Evolutionary conservation across 2,113 vertebrate species (phyloP).

Genomic region (Etia nguti): DNA sequence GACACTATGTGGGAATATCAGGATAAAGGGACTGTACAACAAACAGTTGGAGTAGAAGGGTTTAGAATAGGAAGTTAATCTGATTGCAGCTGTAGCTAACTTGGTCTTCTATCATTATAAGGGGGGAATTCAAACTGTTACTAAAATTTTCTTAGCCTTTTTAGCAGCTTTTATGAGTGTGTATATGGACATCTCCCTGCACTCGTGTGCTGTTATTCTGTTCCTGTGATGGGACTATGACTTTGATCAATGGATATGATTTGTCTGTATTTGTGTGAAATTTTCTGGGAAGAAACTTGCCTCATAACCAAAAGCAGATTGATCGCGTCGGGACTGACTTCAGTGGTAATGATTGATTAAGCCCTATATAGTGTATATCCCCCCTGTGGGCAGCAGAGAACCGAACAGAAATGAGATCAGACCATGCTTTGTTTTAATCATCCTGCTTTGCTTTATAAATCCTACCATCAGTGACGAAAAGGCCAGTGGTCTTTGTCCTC

Average conservation of each 20-base stretch:
- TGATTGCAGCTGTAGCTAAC: background rate
- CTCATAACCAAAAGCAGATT: background rate
- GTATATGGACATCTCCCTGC: background rate
- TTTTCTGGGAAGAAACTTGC: background rate
- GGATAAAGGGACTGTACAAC: background rate
- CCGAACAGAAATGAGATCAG: background rate
- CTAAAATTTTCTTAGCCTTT: background rate
- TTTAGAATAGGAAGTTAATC: background rate
- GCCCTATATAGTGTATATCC: background rate
- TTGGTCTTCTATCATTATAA: background rate
- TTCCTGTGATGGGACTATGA: background rate
- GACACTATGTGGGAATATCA: background rate
- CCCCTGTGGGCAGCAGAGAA: background rate
- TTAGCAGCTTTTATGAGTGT: background rate
- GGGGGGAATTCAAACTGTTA: background rate
- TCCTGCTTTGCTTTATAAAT: background rate
- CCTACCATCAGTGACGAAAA: background rate
- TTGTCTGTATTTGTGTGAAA: background rate
- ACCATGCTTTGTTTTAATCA: background rate
- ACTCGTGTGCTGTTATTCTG: fast-evolving
- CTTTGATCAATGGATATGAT: background rate
- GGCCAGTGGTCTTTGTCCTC: fast-evolving
- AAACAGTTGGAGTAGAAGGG: background rate
- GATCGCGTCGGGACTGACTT: background rate
- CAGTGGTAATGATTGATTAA: background rate